These are phyloP conservation scores for Leiothrix lutea DNA, from an alignment of 2,113 vertebrate genomes.

Conservation along the genomic window DNA sequence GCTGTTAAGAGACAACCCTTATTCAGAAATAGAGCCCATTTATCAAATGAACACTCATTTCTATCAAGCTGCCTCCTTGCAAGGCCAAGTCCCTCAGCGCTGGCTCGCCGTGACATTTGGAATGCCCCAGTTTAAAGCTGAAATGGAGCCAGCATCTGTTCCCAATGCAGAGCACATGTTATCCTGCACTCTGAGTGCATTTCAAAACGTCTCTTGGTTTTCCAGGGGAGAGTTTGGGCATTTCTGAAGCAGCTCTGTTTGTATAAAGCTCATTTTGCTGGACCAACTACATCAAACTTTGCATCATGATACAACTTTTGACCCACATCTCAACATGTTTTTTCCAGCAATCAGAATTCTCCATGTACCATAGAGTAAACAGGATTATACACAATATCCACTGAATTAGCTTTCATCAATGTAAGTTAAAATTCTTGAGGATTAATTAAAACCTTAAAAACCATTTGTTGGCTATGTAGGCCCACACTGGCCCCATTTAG, in stretches of 20 bases:
- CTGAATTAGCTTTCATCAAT: neutral
- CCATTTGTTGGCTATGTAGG: neutral
- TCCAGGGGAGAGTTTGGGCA: neutral
- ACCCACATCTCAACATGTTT: fast-evolving
- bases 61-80: neutral
- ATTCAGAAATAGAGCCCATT: conserved; percentile 1
- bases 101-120: conserved; percentile 57
- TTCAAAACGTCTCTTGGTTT: neutral
- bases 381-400: neutral
- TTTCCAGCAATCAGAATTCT: neutral
- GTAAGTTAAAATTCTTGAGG: neutral
- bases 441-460: neutral
- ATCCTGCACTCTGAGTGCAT: neutral
- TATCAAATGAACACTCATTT: conserved; percentile 32
- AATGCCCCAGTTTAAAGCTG: conserved; percentile 61
- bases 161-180: conserved; percentile 26
- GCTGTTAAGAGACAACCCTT: neutral
- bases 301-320: neutral
- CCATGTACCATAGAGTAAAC: neutral
- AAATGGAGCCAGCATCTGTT: conserved; percentile 45
- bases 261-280: neutral
- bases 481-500: neutral
- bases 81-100: conserved; percentile 23
- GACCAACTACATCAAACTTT: neutral
- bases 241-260: neutral